Evolutionary conservation across 2,797 vertebrate species (phyloP).

Genomic region (Alauda arvensis): DNA sequence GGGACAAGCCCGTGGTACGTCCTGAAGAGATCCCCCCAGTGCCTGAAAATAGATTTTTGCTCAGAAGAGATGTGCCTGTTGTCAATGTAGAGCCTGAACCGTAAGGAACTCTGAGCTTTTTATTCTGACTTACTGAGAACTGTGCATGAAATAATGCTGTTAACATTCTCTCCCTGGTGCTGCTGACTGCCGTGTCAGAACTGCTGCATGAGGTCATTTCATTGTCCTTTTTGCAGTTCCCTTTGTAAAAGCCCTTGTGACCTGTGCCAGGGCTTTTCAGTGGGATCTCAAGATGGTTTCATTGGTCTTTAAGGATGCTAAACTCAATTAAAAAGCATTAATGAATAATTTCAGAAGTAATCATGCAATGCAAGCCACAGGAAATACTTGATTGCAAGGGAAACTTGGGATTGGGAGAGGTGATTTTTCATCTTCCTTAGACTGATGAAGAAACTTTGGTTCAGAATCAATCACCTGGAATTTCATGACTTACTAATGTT

Average conservation of each 20-base stretch:
- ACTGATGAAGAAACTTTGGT: background rate
- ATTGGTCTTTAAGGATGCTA: background rate
- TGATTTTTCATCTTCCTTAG: background rate
- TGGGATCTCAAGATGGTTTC: background rate
- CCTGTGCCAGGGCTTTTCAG: background rate
- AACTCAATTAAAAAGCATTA: background rate
- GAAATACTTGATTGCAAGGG: background rate
- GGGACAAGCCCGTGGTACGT: conserved; percentile 91
- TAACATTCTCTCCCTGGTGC: rapidly evolving
- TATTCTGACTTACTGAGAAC: background rate
- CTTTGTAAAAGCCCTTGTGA: background rate
- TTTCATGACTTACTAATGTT: background rate
- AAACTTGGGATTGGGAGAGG: background rate
- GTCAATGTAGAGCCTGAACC: conserved; percentile 76
- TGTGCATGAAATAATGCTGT: background rate
- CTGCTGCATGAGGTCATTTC: background rate
- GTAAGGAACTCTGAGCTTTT: conserved; percentile 68
- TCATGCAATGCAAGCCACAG: background rate
- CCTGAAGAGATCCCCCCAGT: conserved; percentile 97
- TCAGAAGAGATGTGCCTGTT: conserved; percentile 86
- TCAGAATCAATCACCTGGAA: background rate
- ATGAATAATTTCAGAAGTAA: background rate
- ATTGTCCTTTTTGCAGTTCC: background rate
- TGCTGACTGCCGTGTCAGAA: background rate
- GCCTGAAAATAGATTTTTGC: conserved; percentile 94